A percentile compares a stretch with the other conserved stretches of the same genome.
Conservation (phyloP, 35 echinoderm and acorn worm genomes). For the Apostichopus japonicus region DNA sequence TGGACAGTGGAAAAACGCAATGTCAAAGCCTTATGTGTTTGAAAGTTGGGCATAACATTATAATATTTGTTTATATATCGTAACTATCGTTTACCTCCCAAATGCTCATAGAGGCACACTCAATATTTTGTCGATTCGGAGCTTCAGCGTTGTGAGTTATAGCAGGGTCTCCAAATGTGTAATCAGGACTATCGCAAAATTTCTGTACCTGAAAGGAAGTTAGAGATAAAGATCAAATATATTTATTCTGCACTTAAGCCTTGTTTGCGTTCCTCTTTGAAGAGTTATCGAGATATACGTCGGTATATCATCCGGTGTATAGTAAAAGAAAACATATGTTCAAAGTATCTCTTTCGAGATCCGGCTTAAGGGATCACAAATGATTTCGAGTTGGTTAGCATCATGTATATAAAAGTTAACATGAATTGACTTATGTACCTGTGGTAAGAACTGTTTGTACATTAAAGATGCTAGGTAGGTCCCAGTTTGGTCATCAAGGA, state of each 20-base stretch:
- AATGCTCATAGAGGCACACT: constrained; percentile 1
- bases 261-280: too few relatives aligned
- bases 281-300: too few relatives aligned
- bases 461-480: constrained; percentile 12
- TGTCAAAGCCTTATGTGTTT: too few relatives aligned
- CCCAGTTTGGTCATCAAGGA: background rate
- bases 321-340: too few relatives aligned
- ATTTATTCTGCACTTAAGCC: background rate
- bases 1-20: too few relatives aligned
- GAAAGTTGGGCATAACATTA: too few relatives aligned
- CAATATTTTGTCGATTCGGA: constrained; percentile 1
- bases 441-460: constrained; percentile 45
- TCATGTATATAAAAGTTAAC: too few relatives aligned
- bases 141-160: constrained; percentile 3
- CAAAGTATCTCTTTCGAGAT: too few relatives aligned
- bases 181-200: background rate
- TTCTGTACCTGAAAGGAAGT: background rate
- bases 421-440: background rate
- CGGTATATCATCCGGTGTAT: too few relatives aligned
- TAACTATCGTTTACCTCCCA: background rate
- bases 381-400: too few relatives aligned
- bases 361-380: too few relatives aligned
- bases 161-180: background rate
- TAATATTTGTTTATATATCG: too few relatives aligned
- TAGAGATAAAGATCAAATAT: background rate